phyloP scores from a whole-genome alignment of 2,797 vertebrate species.

The Myotis findleyi region DNA sequence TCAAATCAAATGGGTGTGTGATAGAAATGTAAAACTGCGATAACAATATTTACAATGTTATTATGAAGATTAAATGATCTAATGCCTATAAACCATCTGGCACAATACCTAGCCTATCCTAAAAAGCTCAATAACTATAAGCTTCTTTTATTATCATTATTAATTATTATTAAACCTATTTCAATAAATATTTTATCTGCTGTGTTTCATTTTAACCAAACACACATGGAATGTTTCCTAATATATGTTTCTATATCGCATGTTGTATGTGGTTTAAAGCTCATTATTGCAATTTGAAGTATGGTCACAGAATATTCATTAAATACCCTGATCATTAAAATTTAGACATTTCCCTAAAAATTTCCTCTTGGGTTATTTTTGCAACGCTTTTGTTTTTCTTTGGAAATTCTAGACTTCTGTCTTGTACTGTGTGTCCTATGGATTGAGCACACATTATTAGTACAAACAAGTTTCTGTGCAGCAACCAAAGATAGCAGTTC shows the following conservation, averaged over 20 bases:
- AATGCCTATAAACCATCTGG: not conserved
- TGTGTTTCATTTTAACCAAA: not conserved
- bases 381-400: not conserved
- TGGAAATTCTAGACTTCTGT: not conserved
- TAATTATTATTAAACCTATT: not conserved
- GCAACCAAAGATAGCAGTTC: conserved; percentile 48
- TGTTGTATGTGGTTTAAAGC: not conserved
- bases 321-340: not conserved
- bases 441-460: conserved; percentile 51
- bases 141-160: not conserved
- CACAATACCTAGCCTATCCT: not conserved
- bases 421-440: not conserved
- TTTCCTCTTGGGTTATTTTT: not conserved
- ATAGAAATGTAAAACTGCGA: not conserved
- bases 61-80: not conserved
- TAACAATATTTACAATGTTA: not conserved
- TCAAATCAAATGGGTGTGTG: not conserved
- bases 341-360: not conserved
- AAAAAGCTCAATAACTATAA: not conserved
- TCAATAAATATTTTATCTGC: not conserved
- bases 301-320: not conserved
- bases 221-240: not conserved
- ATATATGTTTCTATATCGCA: not conserved
- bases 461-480: conserved; percentile 59
- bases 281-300: not conserved